Conservation (phyloP, 2,797 vertebrate genomes). For the Premnoplex brunnescens region DNA sequence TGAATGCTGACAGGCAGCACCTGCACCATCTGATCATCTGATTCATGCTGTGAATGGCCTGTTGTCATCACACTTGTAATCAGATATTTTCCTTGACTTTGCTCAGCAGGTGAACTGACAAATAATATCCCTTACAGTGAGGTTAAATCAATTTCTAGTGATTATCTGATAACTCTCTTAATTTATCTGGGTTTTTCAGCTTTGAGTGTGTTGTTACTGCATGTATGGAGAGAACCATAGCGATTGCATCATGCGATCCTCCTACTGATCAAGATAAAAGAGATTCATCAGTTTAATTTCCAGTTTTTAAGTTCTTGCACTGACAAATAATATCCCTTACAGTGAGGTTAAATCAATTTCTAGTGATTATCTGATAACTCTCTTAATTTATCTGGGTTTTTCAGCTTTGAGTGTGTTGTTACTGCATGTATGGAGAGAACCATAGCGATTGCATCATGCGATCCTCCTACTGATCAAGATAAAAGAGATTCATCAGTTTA, state of each 20-base stretch:
- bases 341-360: background rate
- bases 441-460: background rate
- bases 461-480: background rate
- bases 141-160: background rate
- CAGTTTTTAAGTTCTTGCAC: background rate
- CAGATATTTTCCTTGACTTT: background rate
- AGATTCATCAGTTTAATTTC: background rate
- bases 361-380: background rate
- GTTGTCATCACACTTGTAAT: background rate
- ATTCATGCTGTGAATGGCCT: background rate
- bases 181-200: background rate
- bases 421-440: background rate
- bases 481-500: background rate
- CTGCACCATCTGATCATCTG: background rate
- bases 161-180: background rate
- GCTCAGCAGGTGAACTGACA: background rate
- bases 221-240: background rate
- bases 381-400: background rate
- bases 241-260: background rate
- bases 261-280: background rate
- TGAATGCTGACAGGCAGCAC: background rate
- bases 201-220: background rate
- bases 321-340: background rate
- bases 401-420: background rate
- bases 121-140: background rate